Conservation (phyloP, 2,888 invertebrate genomes). For the Orthosia gracilis region DNA sequence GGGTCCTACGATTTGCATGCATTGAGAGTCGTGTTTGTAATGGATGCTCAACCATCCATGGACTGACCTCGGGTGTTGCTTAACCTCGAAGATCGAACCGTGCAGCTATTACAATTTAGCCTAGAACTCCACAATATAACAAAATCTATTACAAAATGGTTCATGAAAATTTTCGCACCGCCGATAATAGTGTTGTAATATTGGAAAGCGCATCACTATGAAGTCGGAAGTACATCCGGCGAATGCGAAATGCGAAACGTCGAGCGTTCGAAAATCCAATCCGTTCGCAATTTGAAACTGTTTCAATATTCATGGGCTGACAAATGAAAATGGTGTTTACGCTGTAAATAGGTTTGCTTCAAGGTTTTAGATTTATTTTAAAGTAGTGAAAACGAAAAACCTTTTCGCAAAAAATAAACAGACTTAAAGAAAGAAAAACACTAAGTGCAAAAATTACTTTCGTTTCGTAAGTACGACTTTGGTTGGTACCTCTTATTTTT, state of each 20-base stretch:
- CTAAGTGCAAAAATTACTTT: too few species aligned
- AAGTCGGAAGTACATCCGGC: constrained; percentile 55
- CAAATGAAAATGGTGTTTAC: constrained; percentile 43
- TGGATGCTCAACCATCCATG: not conserved
- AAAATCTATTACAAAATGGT: constrained; percentile 20
- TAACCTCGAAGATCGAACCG: not conserved
- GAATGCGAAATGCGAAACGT: constrained; percentile 34
- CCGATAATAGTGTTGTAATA: constrained; percentile 47
- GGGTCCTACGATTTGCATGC: not conserved
- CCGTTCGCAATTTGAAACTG: constrained; percentile 49
- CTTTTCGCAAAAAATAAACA: too few species aligned
- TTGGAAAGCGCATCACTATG: constrained; percentile 55
- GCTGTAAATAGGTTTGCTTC: constrained; percentile 6
- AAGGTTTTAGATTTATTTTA: constrained; percentile 5
- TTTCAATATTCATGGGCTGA: constrained; percentile 46
- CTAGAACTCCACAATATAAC: not conserved
- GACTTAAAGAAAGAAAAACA: too few species aligned
- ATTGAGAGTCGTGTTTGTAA: not conserved
- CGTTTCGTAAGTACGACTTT: too few species aligned
- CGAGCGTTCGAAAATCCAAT: constrained; percentile 40
- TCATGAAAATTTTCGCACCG: constrained; percentile 13
- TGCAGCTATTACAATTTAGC: not conserved
- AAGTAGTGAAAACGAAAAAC: too few species aligned
- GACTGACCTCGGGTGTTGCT: not conserved
- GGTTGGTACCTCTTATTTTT: too few species aligned